Percentiles rank a stretch among this genome's conserved stretches.
These are phyloP conservation scores for Araneus ventricosus DNA, from an alignment of 1,140 invertebrate genomes.

Conservation along the genomic window DNA sequence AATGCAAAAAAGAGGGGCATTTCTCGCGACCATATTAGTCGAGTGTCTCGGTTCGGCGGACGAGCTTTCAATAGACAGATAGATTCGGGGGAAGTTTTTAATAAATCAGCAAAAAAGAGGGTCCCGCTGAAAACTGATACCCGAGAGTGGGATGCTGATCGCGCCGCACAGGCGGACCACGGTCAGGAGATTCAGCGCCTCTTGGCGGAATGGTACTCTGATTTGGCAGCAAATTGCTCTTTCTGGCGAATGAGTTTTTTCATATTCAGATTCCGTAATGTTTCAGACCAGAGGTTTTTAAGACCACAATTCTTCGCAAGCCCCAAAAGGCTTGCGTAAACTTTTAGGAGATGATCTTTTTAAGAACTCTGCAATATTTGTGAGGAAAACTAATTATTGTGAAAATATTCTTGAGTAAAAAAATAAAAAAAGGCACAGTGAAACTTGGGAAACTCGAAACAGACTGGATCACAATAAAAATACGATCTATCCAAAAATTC, in stretches of 20 bases:
- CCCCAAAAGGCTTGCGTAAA: too few relatives aligned
- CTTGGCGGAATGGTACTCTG: neutral
- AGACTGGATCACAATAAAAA: too few relatives aligned
- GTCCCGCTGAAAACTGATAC: conserved; percentile 59
- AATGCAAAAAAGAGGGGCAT: neutral
- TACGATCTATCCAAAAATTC: too few relatives aligned
- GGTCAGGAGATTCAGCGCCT: conserved; percentile 58
- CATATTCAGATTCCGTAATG: too few relatives aligned
- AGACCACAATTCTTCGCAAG: too few relatives aligned
- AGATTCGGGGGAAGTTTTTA: neutral
- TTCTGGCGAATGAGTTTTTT: too few relatives aligned
- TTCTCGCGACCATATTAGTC: neutral
- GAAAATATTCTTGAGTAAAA: too few relatives aligned
- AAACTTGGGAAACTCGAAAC: too few relatives aligned
- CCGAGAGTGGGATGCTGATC: conserved; percentile 46
- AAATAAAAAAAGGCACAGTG: too few relatives aligned
- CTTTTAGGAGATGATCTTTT: too few relatives aligned
- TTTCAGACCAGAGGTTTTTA: too few relatives aligned
- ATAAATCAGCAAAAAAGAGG: conserved; percentile 24
- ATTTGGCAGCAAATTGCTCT: neutral
- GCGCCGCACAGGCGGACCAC: conserved; percentile 63
- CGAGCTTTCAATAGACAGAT: neutral
- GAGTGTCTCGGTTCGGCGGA: neutral
- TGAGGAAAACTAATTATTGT: neutral
- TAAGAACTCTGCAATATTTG: neutral